Evolutionary conservation across 1,140 invertebrate genomes (phyloP).

Genomic region (Drosophila trapezifrons): DNA sequence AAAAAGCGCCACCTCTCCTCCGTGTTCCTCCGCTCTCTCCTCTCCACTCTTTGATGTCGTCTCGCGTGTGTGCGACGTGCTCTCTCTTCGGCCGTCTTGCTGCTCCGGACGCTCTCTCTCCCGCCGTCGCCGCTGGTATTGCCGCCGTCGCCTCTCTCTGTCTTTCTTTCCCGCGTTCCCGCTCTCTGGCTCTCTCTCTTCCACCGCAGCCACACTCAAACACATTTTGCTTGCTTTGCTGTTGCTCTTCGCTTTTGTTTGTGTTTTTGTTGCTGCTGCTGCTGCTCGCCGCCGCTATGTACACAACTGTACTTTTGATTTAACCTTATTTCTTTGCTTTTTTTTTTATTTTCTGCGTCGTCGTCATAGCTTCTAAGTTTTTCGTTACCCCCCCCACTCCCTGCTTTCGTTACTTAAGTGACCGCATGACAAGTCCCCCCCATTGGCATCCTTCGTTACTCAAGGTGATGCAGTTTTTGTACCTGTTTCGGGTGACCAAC

Average conservation of each 20-base stretch:
- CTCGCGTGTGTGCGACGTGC: slow-evolving; percentile 75
- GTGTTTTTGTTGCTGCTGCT: slow-evolving; percentile 69
- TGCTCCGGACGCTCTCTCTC: slow-evolving; percentile 46
- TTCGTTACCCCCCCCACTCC: slow-evolving; percentile 4
- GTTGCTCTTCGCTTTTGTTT: slow-evolving; percentile 63
- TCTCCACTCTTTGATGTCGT: slow-evolving; percentile 62
- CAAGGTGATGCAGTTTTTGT: slow-evolving; percentile 1
- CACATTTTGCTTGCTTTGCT: slow-evolving; percentile 76
- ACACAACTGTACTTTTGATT: slow-evolving; percentile 83
- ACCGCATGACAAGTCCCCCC: slow-evolving; percentile 4
- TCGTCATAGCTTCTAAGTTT: slow-evolving; percentile 49
- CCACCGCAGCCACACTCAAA: slow-evolving; percentile 77
- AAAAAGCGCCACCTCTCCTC: slow-evolving; percentile 30
- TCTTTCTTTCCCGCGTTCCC: slow-evolving; percentile 30
- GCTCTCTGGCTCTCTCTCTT: slow-evolving; percentile 61
- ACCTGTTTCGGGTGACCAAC: slow-evolving; percentile 37
- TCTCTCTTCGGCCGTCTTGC: slow-evolving; percentile 67
- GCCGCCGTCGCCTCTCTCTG: slow-evolving; percentile 25
- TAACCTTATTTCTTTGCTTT: slow-evolving; percentile 79
- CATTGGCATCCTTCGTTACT: background rate
- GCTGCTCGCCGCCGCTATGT: slow-evolving; percentile 77
- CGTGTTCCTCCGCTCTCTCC: slow-evolving; percentile 36
- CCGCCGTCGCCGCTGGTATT: slow-evolving; percentile 29
- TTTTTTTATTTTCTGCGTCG: slow-evolving; percentile 57
- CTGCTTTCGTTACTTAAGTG: slow-evolving; percentile 13